Evolutionary conservation across 2,888 invertebrate species (phyloP), one percentile per base, ranked within the genome.

Genomic region (Aleiodes alternator): DNA sequence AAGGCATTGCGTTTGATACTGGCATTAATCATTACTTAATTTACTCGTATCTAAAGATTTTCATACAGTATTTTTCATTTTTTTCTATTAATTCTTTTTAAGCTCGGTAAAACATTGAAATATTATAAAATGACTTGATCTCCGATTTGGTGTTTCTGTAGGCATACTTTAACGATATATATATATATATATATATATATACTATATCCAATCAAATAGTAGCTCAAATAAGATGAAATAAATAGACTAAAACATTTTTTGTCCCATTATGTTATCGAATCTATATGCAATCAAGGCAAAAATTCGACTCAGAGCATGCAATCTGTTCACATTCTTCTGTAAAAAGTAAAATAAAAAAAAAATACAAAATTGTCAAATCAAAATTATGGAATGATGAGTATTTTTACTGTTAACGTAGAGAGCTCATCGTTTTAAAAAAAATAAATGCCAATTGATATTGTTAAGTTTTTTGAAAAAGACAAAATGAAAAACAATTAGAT

Each of bases 271-370:
- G 79, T 78, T 79, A 77, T 87, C 85, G 74, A 85, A 81, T 82
- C 82, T 83, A 80, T 84, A 82, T 78, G 84, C 84, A 78, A 84
- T 82, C 82, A 84, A 83, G 80, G 83, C 83, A 79, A 85, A 84
- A 82, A 86, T 78, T 83, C 82, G 85, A 82, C 81, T 86, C 81
- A 87, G 81, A 84, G 82, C 86, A 84, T 86, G 86, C 83, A 87
- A 84, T 85, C 84, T 87, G 84, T 87, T 84, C 84, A 84, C 81
- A 82, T 84, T 85, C 82, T 80, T 87, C 87, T 88, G 87, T 80
- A 87, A 87, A 81, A 68, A 48, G 14, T 59, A 75, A 81, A 31
- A n/a, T n/a, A 61, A 55, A 61, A 66, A 72, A 55, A 57, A 74
- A 48, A 43, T 53, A 50, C 23, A 56, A 75, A 57, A 31, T 69